Evolutionary conservation across 2,888 invertebrate species (phyloP).

Genomic region (Scaptomyza reducta): DNA sequence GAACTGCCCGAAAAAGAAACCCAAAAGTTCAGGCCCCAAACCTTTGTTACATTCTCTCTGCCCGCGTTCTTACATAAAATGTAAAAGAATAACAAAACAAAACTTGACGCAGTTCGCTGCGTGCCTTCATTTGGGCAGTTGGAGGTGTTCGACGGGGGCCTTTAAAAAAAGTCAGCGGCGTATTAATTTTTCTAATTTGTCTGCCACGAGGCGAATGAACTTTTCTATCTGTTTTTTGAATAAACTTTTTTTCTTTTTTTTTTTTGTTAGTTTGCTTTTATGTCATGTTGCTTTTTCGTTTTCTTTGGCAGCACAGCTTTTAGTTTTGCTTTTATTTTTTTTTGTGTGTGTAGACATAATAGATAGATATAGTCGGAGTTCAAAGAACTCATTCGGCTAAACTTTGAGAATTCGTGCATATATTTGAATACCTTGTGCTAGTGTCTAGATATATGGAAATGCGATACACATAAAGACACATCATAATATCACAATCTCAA

Average conservation of each 20-base stretch:
- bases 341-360: constrained; percentile 69
- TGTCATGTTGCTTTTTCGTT: constrained; percentile 74
- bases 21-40: constrained; percentile 65
- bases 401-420: constrained; percentile 74
- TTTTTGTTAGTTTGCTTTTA: constrained; percentile 59
- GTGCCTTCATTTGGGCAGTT: constrained; percentile 23
- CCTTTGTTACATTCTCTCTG: constrained; percentile 72
- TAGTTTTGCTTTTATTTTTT: constrained; percentile 20
- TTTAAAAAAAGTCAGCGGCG: constrained; percentile 64
- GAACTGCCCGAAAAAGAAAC: constrained; percentile 73
- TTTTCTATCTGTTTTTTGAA: constrained; percentile 55
- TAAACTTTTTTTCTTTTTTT: constrained; percentile 31
- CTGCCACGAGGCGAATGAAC: constrained; percentile 73
- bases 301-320: constrained; percentile 66
- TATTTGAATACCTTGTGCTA: constrained; percentile 58
- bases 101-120: constrained; percentile 64
- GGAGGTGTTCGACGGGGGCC: constrained; percentile 31
- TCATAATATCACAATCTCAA: constrained; percentile 45
- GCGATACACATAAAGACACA: constrained; percentile 47
- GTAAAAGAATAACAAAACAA: constrained; percentile 42
- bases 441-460: constrained; percentile 66
- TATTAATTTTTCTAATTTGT: constrained; percentile 79
- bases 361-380: constrained; percentile 70
- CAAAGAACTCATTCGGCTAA: constrained; percentile 71
- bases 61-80: constrained; percentile 68